A percentile compares a stretch with the other conserved stretches of the same genome.
These are phyloP conservation scores for Eudyptes chrysolophus DNA, from an alignment of 2,113 vertebrate species.

Conservation along the genomic window DNA sequence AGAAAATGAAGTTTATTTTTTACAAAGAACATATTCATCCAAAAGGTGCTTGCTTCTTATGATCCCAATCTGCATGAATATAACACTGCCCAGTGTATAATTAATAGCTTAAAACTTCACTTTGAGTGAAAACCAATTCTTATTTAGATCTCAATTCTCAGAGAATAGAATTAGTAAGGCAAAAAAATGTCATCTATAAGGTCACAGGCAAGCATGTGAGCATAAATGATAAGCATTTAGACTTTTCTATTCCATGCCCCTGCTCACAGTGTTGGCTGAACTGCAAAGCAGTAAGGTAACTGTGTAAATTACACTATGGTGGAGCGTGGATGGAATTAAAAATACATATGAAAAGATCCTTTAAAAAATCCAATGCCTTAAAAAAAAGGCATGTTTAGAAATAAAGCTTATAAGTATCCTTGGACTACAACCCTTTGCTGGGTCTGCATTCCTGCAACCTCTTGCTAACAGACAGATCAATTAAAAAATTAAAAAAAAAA, in stretches of 20 bases:
- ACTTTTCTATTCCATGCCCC: neutral
- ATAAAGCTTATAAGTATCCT: neutral
- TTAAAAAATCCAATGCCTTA: neutral
- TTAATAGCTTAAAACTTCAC: conserved; percentile 46
- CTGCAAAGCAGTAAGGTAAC: neutral
- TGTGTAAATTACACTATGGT: neutral
- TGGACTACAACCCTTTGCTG: neutral
- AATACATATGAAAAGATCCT: neutral
- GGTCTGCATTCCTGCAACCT: neutral
- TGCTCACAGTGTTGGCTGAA: neutral
- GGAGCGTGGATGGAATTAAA: neutral
- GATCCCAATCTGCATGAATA: conserved; percentile 11
- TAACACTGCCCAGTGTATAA: neutral
- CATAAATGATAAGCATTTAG: neutral
- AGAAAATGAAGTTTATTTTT: conserved; percentile 46
- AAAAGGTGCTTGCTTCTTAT: conserved; percentile 8
- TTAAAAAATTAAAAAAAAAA: neutral
- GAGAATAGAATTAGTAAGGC: conserved; percentile 20
- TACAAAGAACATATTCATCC: neutral
- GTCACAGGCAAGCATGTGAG: neutral
- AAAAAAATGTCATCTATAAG: conserved; percentile 40
- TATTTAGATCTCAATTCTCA: conserved; percentile 5
- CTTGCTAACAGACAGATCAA: neutral
- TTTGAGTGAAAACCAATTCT: conserved; percentile 31
- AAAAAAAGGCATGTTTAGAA: neutral